Evolutionary conservation across 2,888 invertebrate species (phyloP), one percentile per base, ranked within the genome.

Genomic region (Aradus depressus): DNA sequence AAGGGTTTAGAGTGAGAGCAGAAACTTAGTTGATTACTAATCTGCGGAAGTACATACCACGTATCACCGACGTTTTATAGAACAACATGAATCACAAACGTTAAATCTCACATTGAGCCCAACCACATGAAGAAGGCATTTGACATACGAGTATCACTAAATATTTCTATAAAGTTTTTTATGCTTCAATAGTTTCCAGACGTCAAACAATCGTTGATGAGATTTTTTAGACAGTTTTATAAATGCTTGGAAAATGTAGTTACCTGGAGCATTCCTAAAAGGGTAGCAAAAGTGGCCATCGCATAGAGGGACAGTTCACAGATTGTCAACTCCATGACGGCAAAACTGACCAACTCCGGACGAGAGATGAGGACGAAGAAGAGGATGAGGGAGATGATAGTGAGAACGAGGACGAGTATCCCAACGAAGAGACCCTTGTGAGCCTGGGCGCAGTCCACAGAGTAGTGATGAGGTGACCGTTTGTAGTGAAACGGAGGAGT

Each of bases 401-500:
- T 89, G 39, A 91, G 72, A 16, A 92, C 91, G 38, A 92, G 73
- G 39, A 90, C 80, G 35, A 90, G 70, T 55, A 90, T 89, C 32
- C 91, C 91, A 57, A 90, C 82, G 67, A 93, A 93, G 3, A 93
- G 75, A 1, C 92, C 92, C 68, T 90, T 90, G 70, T 92, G 92
- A 0, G 93, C 91, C 53, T 89, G 75, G 0, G 91, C 88, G 67
- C 95, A 95, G 66, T 95, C 95, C 4, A 93, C 91, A 48, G 88
- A 88, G 68, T 90, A 91, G 62, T 90, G 82, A 69, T 91, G 89
- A 1, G 88, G 89, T 1, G 87, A 87, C 58, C 85, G 78, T 64
- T 86, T 85, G 65, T 77, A 79, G 5, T 63, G 61, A 34, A 51
- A 53, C 14, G 60, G 54, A 34, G 60, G 52, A 4, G 52, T 31